These are phyloP conservation scores for Arbacia lixula DNA, from an alignment of 53 echinoderm and acorn worm species.

Conservation along the genomic window DNA sequence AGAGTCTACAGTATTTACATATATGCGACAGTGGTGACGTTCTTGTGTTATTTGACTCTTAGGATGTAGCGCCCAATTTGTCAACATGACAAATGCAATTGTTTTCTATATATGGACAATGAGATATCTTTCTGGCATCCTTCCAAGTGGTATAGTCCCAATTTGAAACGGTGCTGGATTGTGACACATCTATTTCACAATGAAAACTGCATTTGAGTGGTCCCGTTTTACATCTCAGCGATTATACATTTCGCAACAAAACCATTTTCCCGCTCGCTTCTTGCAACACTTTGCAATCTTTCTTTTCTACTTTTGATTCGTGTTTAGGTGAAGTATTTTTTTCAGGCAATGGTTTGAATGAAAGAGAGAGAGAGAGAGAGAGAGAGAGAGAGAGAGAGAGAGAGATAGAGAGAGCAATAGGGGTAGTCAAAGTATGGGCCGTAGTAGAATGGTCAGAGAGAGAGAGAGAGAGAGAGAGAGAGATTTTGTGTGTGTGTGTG, in stretches of 20 bases:
- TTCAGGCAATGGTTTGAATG: not conserved
- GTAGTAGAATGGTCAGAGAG: not conserved
- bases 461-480: conserved; percentile 4
- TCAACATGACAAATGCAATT: conserved; percentile 12
- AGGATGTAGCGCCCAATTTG: too few relatives aligned
- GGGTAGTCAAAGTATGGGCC: not conserved
- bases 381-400: not conserved
- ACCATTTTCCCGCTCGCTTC: not conserved
- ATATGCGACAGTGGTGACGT: too few relatives aligned
- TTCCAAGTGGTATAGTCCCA: conserved; percentile 4
- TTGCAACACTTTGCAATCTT: not conserved
- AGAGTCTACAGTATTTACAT: too few relatives aligned
- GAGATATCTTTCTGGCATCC: conserved; percentile 12
- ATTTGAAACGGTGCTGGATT: not conserved
- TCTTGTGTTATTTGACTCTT: too few relatives aligned
- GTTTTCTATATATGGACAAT: conserved; percentile 5
- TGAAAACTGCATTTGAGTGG: not conserved
- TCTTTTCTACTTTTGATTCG: not conserved
- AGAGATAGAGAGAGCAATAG: too few relatives aligned
- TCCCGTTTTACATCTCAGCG: not conserved
- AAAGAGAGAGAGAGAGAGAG: not conserved
- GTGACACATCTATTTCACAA: not conserved
- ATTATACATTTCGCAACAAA: not conserved
- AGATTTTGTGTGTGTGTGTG: not conserved
- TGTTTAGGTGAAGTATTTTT: not conserved